Conservation (phyloP, 2,888 invertebrate genomes). For the Tenodera sinensis region DNA sequence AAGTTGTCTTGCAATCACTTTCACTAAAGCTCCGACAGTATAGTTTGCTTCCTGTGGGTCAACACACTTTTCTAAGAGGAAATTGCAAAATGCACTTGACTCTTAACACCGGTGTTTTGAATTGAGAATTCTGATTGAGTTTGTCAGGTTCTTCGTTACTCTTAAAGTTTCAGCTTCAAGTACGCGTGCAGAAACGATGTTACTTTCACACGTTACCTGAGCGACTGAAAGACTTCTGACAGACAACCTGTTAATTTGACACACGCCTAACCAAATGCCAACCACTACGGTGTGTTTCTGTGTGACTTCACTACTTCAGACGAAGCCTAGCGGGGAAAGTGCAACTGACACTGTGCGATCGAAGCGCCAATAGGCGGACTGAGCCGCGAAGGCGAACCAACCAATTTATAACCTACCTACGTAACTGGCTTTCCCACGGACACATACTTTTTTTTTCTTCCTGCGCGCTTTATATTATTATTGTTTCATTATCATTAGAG, state of each 20-base stretch:
- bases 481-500: too few relatives aligned
- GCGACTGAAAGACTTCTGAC: background rate
- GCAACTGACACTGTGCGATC: background rate
- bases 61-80: background rate
- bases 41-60: background rate
- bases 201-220: background rate
- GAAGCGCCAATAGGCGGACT: background rate
- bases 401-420: background rate
- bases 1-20: background rate
- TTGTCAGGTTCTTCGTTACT: too few relatives aligned
- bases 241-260: background rate
- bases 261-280: background rate
- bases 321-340: background rate
- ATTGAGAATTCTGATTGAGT: background rate
- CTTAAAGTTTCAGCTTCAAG: background rate
- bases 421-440: background rate
- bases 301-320: background rate
- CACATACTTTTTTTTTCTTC: too few relatives aligned
- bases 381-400: background rate
- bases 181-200: background rate
- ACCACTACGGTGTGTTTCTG: background rate
- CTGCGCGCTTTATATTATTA: too few relatives aligned
- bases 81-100: background rate
- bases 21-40: background rate
- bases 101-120: background rate